phyloP scores from a whole-genome alignment of 2,797 vertebrate species.

The Xiphorhynchus erythropygius region DNA sequence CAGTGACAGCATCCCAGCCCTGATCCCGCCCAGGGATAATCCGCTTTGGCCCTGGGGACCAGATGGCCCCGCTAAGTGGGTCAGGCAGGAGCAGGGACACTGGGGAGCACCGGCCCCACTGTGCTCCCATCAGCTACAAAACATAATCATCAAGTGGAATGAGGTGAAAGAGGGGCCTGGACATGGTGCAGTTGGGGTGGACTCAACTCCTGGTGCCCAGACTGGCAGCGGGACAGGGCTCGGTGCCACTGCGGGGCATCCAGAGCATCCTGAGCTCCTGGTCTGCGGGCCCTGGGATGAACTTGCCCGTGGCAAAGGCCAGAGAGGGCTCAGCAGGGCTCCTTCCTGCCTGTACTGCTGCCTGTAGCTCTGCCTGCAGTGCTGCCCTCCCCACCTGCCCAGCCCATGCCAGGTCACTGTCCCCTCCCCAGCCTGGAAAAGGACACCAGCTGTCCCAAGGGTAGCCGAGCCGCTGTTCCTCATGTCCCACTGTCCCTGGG shows the following conservation, averaged over 20 bases:
- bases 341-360: not conserved
- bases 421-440: not conserved
- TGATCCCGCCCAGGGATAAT: not conserved
- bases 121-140: not conserved
- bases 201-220: accelerated
- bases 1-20: not conserved
- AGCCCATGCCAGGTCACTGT: not conserved
- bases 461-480: not conserved
- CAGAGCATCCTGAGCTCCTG: not conserved
- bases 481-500: not conserved
- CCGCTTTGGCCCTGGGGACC: not conserved
- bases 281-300: not conserved
- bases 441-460: not conserved
- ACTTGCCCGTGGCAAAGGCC: not conserved
- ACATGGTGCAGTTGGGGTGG: accelerated
- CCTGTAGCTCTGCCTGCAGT: not conserved
- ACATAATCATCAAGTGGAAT: accelerated
- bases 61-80: conserved; percentile 38
- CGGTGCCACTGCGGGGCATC: accelerated
- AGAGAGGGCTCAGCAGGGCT: not conserved
- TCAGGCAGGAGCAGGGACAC: not conserved
- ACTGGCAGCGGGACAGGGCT: accelerated
- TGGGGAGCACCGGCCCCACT: not conserved
- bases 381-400: not conserved
- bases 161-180: not conserved